A percentile compares a stretch with the other conserved stretches of the same genome.
Conservation (phyloP, 2,888 invertebrate genomes). For the Ganaspis brasiliensis region DNA sequence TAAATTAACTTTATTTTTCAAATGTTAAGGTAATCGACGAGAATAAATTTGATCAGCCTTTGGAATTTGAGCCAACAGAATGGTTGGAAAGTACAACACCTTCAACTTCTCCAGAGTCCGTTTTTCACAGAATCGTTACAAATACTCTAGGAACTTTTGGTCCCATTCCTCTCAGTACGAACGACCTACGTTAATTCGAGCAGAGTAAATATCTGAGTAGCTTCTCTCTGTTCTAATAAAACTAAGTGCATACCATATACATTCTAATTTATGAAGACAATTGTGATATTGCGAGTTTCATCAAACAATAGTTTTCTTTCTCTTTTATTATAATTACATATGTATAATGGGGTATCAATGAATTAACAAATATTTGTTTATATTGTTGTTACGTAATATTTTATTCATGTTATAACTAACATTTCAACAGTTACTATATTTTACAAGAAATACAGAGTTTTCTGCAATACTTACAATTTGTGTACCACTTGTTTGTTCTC, state of each 20-base stretch:
- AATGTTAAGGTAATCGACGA: constrained; percentile 18
- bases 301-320: neutral
- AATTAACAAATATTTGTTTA: neutral
- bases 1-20: no score
- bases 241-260: neutral
- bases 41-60: constrained; percentile 12
- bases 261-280: neutral
- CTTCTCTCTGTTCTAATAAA: constrained; percentile 1
- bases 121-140: constrained; percentile 61
- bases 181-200: constrained; percentile 64
- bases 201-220: constrained; percentile 25
- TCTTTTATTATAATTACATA: neutral
- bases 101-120: constrained; percentile 50
- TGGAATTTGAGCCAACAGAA: constrained; percentile 20
- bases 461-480: neutral
- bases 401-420: neutral
- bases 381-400: neutral
- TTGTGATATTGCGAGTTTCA: constrained; percentile 13
- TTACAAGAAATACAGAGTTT: neutral
- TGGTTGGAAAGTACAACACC: neutral
- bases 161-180: constrained; percentile 66
- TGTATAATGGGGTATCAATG: neutral
- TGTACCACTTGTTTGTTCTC: neutral
- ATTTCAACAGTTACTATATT: neutral
- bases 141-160: constrained; percentile 63